Evolutionary conservation across 2,888 invertebrate species (phyloP).

Genomic region (Priocnemis perturbator): DNA sequence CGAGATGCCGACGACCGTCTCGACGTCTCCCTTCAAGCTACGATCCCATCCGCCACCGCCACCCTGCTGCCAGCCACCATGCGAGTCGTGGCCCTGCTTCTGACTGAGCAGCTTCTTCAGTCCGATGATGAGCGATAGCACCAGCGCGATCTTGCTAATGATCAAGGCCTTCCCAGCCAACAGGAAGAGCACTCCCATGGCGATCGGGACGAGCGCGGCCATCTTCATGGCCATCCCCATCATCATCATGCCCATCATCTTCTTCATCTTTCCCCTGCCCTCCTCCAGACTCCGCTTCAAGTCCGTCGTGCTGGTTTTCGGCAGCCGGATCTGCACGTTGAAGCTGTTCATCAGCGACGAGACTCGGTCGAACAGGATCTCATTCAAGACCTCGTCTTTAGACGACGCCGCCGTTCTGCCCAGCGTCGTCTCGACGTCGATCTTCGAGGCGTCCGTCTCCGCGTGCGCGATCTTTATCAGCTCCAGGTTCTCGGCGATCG

Average conservation of each 20-base stretch:
- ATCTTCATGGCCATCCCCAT: conserved; percentile 91
- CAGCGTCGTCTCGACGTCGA: conserved; percentile 81
- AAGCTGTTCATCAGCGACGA: conserved; percentile 85
- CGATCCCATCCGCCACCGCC: conserved; percentile 83
- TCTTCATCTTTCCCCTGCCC: conserved; percentile 91
- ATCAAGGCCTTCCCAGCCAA: conserved; percentile 92
- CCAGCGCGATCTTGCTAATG: conserved; percentile 87
- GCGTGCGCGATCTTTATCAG: conserved; percentile 78
- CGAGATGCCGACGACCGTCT: conserved; percentile 62
- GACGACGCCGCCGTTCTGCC: conserved; percentile 81
- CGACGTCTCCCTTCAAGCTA: conserved; percentile 72
- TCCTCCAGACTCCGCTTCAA: conserved; percentile 85
- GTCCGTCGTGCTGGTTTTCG: conserved; percentile 83
- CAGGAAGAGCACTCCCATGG: conserved; percentile 87
- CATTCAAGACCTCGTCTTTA: conserved; percentile 82
- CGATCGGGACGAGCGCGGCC: conserved; percentile 87
- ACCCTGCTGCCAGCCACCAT: conserved; percentile 66
- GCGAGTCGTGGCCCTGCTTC: conserved; percentile 78
- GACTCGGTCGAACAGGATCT: conserved; percentile 83
- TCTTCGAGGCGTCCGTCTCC: conserved; percentile 52
- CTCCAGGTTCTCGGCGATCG: conserved; percentile 82
- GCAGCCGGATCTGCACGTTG: conserved; percentile 86
- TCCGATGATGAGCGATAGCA: conserved; percentile 88
- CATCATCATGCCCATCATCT: conserved; percentile 95
- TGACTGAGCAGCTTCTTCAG: conserved; percentile 87